A percentile compares a stretch with the other conserved stretches of the same genome.
phyloP scores from a whole-genome alignment of 1,140 invertebrate genomes.

The Halyomorpha halys region DNA sequence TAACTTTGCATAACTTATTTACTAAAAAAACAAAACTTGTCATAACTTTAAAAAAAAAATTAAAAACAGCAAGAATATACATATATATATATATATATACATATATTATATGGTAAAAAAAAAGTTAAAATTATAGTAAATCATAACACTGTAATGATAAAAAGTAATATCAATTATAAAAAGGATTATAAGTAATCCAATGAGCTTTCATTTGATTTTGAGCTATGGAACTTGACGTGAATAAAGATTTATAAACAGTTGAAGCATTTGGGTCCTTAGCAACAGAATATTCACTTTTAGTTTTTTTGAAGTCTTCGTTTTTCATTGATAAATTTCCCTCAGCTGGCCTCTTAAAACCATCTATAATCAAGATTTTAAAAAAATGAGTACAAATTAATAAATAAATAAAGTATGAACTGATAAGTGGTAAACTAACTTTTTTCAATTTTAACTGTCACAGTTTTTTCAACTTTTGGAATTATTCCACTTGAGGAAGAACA shows the following conservation, averaged over 20 bases:
- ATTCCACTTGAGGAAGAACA: not conserved
- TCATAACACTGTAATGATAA: too few relatives aligned
- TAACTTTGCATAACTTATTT: too few relatives aligned
- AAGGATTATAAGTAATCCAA: constrained; percentile 96
- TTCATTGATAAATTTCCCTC: constrained; percentile 33
- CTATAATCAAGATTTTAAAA: not conserved
- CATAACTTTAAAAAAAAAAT: too few relatives aligned
- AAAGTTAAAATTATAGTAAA: too few relatives aligned
- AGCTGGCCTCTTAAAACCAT: constrained; percentile 18
- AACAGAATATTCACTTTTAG: constrained; percentile 68
- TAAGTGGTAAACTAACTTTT: not conserved
- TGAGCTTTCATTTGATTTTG: constrained; percentile 79
- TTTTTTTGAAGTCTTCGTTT: constrained; percentile 63
- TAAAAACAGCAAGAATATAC: too few relatives aligned
- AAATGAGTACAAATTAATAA: not conserved
- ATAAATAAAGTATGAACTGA: not conserved
- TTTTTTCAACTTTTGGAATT: not conserved
- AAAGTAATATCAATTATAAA: constrained; percentile 61
- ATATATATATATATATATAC: too few relatives aligned
- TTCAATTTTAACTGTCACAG: not conserved
- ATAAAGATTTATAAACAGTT: constrained; percentile 89
- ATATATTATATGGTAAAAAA: too few relatives aligned
- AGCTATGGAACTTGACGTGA: constrained; percentile 80
- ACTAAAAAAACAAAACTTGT: too few relatives aligned
- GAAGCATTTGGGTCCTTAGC: constrained; percentile 84